Evolutionary conservation across 2,888 invertebrate species (phyloP).

Genomic region (Ariolimax columbianus): DNA sequence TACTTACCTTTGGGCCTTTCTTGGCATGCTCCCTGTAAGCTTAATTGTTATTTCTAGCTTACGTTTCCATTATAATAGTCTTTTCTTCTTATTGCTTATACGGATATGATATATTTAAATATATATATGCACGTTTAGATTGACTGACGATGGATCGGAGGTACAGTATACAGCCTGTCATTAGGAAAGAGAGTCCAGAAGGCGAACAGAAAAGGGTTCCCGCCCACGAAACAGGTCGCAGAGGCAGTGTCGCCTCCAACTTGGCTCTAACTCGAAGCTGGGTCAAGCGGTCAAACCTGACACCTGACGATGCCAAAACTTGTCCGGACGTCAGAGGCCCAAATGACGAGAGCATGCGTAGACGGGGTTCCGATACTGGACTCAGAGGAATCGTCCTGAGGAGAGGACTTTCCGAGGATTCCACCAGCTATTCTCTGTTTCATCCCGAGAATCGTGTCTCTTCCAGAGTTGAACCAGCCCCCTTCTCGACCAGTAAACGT

Average conservation of each 20-base stretch:
- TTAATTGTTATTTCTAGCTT: too few species aligned
- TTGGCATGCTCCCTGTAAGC: too few species aligned
- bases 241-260: slow-evolving; percentile 27
- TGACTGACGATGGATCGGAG: slow-evolving; percentile 24
- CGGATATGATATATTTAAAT: too few species aligned
- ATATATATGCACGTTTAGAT: background rate
- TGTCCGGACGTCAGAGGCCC: slow-evolving; percentile 29
- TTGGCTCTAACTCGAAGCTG: slow-evolving; percentile 18
- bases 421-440: slow-evolving; percentile 34
- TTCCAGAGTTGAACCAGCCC: background rate
- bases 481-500: slow-evolving; percentile 20
- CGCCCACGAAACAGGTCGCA: background rate
- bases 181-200: slow-evolving; percentile 37
- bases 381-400: slow-evolving; percentile 38
- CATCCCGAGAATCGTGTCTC: background rate
- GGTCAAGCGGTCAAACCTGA: slow-evolving; percentile 42
- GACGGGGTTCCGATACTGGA: slow-evolving; percentile 39
- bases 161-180: slow-evolving; percentile 42
- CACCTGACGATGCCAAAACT: slow-evolving; percentile 35
- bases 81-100: too few species aligned
- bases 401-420: slow-evolving; percentile 47
- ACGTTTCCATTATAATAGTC: too few species aligned
- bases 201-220: background rate
- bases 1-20: too few species aligned
- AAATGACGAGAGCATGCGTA: slow-evolving; percentile 44